Conservation (phyloP, 1,140 invertebrate species). For the Scaptomyza montana region DNA sequence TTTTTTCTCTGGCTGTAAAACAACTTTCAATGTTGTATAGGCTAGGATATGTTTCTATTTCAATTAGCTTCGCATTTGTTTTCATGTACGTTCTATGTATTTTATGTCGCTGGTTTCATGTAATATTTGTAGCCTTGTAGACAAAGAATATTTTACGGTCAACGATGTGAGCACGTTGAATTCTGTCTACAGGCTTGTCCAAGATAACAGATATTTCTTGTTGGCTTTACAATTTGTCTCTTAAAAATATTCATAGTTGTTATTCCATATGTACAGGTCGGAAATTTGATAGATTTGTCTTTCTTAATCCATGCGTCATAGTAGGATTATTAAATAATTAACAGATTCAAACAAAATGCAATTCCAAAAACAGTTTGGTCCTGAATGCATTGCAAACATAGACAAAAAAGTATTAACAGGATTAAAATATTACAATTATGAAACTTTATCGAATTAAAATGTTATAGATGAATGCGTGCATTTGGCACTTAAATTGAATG, state of each 20-base stretch:
- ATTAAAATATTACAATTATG: neutral
- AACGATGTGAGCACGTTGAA: too few species aligned
- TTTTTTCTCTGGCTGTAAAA: constrained; percentile 1
- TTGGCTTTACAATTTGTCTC: neutral
- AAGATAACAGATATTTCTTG: too few species aligned
- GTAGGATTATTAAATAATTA: neutral
- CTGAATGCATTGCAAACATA: constrained; percentile 17
- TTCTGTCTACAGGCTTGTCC: too few species aligned
- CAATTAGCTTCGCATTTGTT: neutral
- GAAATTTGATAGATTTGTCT: constrained; percentile 12
- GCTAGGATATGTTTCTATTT: constrained; percentile 64
- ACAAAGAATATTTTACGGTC: too few species aligned
- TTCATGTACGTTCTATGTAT: constrained; percentile 4
- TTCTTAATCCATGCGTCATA: neutral
- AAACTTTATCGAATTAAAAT: neutral
- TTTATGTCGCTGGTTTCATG: constrained; percentile 11
- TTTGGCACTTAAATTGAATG: constrained; percentile 44
- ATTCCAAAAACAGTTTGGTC: constrained; percentile 20
- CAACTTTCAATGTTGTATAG: constrained; percentile 46
- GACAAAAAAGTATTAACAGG: too few species aligned
- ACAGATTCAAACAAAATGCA: neutral
- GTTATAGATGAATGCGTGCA: constrained; percentile 16
- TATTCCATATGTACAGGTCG: constrained; percentile 15
- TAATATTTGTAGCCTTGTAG: constrained; percentile 1
- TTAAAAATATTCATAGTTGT: constrained; percentile 5